phyloP scores from a whole-genome alignment of 2,797 vertebrate species.

The Trachurus trachurus region DNA sequence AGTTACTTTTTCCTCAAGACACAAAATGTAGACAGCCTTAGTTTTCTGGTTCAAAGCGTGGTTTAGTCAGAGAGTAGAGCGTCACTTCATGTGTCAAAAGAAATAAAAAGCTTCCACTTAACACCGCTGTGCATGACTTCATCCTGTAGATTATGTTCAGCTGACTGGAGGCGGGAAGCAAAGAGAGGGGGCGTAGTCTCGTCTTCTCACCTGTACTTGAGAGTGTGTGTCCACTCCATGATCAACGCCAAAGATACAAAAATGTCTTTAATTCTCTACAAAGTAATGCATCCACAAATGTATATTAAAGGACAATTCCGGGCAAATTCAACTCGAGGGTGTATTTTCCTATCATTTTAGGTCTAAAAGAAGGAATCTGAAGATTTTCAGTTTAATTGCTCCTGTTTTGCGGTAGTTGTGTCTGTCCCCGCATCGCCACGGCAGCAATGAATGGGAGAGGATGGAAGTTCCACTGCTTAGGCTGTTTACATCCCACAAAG shows the following conservation, averaged over 20 bases:
- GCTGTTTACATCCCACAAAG: too few species aligned
- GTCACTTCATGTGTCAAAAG: slow-evolving; percentile 56
- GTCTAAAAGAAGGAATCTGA: too few species aligned
- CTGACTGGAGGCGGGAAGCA: slow-evolving; percentile 38
- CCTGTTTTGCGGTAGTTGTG: too few species aligned
- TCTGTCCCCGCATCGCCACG: too few species aligned
- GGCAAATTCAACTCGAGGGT: too few species aligned
- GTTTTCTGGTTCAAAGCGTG: slow-evolving; percentile 68
- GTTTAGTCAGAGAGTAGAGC: slow-evolving; percentile 53
- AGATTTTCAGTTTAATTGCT: too few species aligned
- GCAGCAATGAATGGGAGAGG: too few species aligned
- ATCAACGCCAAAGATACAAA: not conserved
- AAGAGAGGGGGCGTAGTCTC: slow-evolving; percentile 4
- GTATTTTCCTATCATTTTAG: too few species aligned
- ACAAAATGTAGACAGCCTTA: slow-evolving; percentile 30
- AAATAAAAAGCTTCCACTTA: slow-evolving; percentile 72
- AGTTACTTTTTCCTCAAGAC: slow-evolving; percentile 43
- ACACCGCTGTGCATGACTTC: slow-evolving; percentile 67
- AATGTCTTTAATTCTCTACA: not conserved
- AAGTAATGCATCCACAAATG: not conserved
- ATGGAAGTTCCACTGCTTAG: too few species aligned
- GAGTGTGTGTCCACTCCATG: slow-evolving; percentile 13
- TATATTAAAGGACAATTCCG: too few species aligned
- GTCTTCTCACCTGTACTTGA: slow-evolving; percentile 29
- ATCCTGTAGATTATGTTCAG: slow-evolving; percentile 62